These are phyloP conservation scores for Ivindomyrus marchei DNA, from an alignment of 2,113 vertebrate genomes.

Conservation along the genomic window DNA sequence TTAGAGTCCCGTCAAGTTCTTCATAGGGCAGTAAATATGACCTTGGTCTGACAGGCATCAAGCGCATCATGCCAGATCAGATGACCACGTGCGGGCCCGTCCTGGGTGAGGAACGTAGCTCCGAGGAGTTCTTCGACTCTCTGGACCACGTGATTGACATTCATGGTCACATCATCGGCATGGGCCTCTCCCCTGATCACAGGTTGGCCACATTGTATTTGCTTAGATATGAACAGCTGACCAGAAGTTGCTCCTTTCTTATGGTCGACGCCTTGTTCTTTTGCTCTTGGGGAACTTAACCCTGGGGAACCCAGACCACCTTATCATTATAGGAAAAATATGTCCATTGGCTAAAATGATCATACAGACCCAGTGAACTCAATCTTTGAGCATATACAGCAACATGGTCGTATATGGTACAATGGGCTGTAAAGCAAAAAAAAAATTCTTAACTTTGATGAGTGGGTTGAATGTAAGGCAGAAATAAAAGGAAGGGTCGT, in stretches of 20 bases:
- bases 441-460: no score
- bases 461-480: no score
- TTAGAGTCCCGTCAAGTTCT: neutral
- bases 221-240: neutral
- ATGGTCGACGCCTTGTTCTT: neutral
- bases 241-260: neutral
- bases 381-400: no score
- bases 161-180: constrained; percentile 91
- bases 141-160: constrained; percentile 93
- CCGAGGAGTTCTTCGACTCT: constrained; percentile 87
- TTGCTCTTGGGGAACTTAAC: neutral
- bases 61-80: constrained; percentile 88
- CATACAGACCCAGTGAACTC: no score
- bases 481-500: no score
- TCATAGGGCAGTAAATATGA: neutral
- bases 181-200: constrained; percentile 96
- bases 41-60: constrained; percentile 69
- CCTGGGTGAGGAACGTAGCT: constrained; percentile 78
- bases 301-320: no score
- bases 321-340: no score
- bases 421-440: no score
- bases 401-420: no score
- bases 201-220: constrained; percentile 56
- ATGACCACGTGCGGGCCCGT: constrained; percentile 88
- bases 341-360: no score